Evolutionary conservation across 2,797 vertebrate genomes (phyloP), one percentile per base, ranked within the genome.

Genomic region (Margarornis squamiger): DNA sequence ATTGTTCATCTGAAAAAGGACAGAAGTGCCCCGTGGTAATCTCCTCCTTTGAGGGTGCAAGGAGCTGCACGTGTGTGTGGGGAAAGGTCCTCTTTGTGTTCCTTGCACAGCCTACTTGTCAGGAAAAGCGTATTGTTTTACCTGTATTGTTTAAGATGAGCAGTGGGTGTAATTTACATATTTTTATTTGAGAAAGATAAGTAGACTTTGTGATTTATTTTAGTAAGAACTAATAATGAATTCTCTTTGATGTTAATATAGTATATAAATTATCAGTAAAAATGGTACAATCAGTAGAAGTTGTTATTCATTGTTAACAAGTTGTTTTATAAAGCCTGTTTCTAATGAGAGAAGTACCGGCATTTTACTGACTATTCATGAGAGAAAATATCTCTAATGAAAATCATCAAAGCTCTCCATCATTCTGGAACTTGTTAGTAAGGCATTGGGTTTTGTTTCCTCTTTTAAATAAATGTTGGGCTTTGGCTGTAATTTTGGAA

Each of bases 121-220:
- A 80, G 66, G 61, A 79, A 66, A 92, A 62, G 29, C 29, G 46
- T 66, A 65, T 84, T 96, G 90, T 93, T 95, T 92, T 90, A 91
- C 66, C 57, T 81, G 77, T 27, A 67, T 93, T 94, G 75, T 79
- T 88, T 63, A 74, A 88, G 58, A 73, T 79, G 85, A 96, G 82
- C 36, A 38, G 32, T 82, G 79, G 73, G 39, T 72, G 67, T 80
- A 80, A 95, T 90, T 93, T 86, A 76, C 66, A 74, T 90, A 63
- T 79, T 81, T 94, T 88, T 92, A 75, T 95, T 91, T 61, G 45
- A 86, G 77, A 74, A 61, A 57, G 46, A 24, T 79, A 90, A 90
- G 63, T 92, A 85, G 81, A 55, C 7, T 74, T 76, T 93, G 51
- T 94, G 49, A 52, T 80, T 73, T 85, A 63, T 51, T 86, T 83